Conservation (phyloP, 2,797 vertebrate genomes). For the Neosilurus hyrtlii region DNA sequence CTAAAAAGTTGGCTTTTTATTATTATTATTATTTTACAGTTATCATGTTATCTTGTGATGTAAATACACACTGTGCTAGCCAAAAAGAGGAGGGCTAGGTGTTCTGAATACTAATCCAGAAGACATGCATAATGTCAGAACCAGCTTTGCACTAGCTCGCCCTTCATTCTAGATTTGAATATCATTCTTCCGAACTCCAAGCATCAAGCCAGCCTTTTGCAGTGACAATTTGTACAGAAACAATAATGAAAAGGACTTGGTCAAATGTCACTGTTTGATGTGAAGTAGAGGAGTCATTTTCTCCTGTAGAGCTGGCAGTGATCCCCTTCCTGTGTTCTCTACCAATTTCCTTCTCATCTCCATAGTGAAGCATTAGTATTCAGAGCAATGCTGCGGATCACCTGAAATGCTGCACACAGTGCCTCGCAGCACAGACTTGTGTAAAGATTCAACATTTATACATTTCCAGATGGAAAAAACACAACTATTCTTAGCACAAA, state of each 20-base stretch:
- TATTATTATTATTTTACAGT: not conserved
- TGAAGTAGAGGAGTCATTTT: constrained; percentile 22
- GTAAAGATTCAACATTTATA: not conserved
- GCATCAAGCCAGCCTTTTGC: constrained; percentile 3
- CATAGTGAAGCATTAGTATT: constrained; percentile 45
- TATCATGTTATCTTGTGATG: not conserved
- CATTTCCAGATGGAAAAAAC: not conserved
- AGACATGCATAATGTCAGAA: not conserved
- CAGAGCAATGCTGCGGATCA: constrained; percentile 31
- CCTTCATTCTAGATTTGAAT: constrained; percentile 27
- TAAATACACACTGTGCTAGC: not conserved
- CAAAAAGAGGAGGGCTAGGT: constrained; percentile 8
- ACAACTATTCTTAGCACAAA: not conserved
- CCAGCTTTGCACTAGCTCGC: constrained; percentile 11
- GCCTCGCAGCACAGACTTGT: constrained; percentile 33
- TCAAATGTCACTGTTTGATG: constrained; percentile 22
- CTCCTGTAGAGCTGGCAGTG: not conserved
- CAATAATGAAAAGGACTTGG: constrained; percentile 18
- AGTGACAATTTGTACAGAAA: not conserved
- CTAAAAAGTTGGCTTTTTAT: not conserved
- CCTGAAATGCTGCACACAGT: constrained; percentile 34
- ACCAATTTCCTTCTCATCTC: constrained; percentile 30
- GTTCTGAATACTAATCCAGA: constrained; percentile 44
- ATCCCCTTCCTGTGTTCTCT: constrained; percentile 16
- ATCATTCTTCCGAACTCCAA: constrained; percentile 32